phyloP scores from a whole-genome alignment of 2,888 invertebrate genomes.

The Melanargia galathea region DNA sequence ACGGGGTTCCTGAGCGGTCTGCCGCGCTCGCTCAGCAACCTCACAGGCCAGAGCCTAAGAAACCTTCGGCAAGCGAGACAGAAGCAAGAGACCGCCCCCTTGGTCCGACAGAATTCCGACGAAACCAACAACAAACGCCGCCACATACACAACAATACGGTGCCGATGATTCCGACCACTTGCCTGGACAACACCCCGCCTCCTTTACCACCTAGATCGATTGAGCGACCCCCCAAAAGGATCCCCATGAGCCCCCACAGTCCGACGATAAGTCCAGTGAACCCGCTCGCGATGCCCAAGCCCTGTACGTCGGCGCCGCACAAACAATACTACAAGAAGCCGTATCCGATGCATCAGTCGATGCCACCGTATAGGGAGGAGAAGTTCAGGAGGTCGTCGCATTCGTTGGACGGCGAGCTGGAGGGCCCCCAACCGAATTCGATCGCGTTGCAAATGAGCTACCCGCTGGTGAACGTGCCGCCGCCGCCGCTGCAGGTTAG shows the following conservation, averaged over 20 bases:
- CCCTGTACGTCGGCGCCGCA: conserved; percentile 43
- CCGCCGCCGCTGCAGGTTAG: conserved; percentile 75
- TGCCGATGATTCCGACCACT: conserved; percentile 70
- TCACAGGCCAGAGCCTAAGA: conserved; percentile 72
- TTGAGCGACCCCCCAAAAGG: conserved; percentile 60
- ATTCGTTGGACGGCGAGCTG: conserved; percentile 68
- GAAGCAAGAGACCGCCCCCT: conserved; percentile 55
- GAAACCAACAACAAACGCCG: conserved; percentile 53
- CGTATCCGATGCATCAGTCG: conserved; percentile 62
- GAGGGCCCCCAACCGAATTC: conserved; percentile 81
- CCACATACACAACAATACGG: conserved; percentile 62
- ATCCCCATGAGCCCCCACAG: conserved; percentile 54
- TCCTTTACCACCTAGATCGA: conserved; percentile 63
- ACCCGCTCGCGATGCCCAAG: conserved; percentile 55
- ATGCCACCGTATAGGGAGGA: conserved; percentile 59
- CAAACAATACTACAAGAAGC: conserved; percentile 53
- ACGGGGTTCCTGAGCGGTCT: conserved; percentile 72
- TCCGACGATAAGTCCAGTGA: conserved; percentile 48
- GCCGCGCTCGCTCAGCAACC: conserved; percentile 73
- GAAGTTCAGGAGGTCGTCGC: conserved; percentile 59
- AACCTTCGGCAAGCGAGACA: conserved; percentile 63
- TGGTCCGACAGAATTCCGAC: conserved; percentile 63
- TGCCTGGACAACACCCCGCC: conserved; percentile 70
- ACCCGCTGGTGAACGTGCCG: conserved; percentile 83
- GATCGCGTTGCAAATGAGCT: conserved; percentile 85